phyloP scores from a whole-genome alignment of 2,797 vertebrate species.

The Phalanger gymnotis region DNA sequence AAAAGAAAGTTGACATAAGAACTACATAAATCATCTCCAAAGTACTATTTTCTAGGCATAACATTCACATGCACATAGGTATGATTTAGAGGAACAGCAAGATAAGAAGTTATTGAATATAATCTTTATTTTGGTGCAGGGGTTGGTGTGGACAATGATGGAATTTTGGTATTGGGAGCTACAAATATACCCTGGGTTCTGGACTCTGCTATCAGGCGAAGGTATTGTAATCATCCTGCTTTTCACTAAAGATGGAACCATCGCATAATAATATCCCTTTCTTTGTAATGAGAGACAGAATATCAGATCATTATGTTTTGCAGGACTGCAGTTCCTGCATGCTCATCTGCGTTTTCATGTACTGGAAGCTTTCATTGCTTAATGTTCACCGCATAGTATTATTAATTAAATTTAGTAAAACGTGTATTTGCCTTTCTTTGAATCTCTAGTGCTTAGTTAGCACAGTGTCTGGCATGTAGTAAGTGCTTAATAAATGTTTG shows the following conservation, averaged over 20 bases:
- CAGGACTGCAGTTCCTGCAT: neutral
- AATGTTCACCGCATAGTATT: neutral
- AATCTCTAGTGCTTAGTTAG: neutral
- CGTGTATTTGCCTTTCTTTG: neutral
- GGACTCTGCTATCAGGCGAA: constrained; percentile 98
- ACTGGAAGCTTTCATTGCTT: neutral
- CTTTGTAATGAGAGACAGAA: neutral
- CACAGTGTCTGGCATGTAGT: neutral
- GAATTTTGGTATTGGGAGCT: constrained; percentile 98
- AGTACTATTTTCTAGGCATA: constrained; percentile 11
- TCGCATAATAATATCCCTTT: neutral
- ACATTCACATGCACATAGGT: neutral
- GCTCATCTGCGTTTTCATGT: neutral
- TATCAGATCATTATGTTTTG: neutral
- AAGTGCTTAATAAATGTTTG: neutral
- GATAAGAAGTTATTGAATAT: constrained; percentile 60
- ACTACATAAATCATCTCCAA: neutral
- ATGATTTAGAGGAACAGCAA: neutral
- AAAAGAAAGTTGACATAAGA: neutral
- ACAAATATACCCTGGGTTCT: constrained; percentile 99
- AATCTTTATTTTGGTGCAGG: constrained; percentile 84
- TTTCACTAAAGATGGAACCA: neutral
- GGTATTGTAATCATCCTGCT: constrained; percentile 82
- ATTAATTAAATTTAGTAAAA: neutral
- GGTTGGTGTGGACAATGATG: constrained; percentile 96